Evolutionary conservation across 1,140 invertebrate species (phyloP).

Genomic region (Sminthurinus signatus): DNA sequence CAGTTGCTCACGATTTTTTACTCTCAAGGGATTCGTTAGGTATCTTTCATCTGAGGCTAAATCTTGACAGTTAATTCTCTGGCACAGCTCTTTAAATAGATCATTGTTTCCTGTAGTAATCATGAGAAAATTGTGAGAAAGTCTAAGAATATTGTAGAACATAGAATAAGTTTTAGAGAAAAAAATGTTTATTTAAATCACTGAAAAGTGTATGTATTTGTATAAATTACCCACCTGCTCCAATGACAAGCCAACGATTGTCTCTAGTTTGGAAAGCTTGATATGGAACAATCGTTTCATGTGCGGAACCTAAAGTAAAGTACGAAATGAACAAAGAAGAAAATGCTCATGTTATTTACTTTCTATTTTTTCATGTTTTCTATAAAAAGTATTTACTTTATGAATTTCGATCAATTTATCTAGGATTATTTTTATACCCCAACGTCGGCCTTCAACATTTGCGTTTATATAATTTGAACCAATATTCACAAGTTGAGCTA

Average conservation of each 20-base stretch:
- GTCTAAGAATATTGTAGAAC: no score
- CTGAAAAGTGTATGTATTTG: no score
- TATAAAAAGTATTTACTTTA: no score
- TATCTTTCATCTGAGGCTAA: conserved; percentile 60
- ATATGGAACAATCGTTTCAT: conserved; percentile 92
- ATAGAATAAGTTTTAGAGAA: no score
- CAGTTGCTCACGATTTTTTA: conserved; percentile 66
- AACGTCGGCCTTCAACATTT: conserved; percentile 54
- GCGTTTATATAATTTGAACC: conserved; percentile 86
- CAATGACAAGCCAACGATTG: conserved; percentile 65
- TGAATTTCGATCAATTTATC: no score
- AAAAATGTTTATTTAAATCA: no score
- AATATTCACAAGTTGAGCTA: conserved; percentile 80
- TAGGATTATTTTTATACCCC: conserved; percentile 55
- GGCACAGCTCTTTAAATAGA: conserved; percentile 67
- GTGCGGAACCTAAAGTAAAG: no score
- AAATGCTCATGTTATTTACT: no score
- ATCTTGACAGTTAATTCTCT: conserved; percentile 56
- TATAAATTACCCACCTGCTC: no score
- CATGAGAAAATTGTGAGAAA: no score
- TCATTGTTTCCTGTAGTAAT: conserved; percentile 54
- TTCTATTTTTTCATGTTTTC: no score
- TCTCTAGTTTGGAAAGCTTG: conserved; percentile 75
- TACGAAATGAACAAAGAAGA: no score
- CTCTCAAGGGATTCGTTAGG: conserved; percentile 63